Base-by-base conservation (phyloP, 2,797 vertebrate genomes). In the Fundulus diaphanus region DNA sequence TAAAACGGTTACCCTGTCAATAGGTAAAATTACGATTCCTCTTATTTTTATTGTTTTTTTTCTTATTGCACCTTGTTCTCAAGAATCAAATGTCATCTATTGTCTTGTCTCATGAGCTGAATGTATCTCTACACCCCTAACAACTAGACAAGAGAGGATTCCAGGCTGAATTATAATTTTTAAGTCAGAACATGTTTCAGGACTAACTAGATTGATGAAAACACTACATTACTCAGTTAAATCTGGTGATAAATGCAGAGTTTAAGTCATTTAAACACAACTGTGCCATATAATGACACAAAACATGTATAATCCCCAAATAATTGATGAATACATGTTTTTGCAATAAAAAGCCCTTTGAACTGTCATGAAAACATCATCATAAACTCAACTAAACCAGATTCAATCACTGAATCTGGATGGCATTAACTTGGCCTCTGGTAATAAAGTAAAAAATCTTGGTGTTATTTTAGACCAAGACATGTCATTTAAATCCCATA, bases 111-210 rank as follows among this genome's bases (percentile, higher is more conserved):
- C 51, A n/a, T 5, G 51, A 49, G 48, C 18, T 49, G 20, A 7
- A 54, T n/a, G 18, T n/a, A 54, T n/a, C 51, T n/a, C 24, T 54
- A 9, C 7, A 54, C 8, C 24, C 22, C 24, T 54, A n/a, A 54
- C 3, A 2, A 7, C 24, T 24, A 54, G 2, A 3, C 7, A 13
- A 51, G 29, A 48, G 49, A 73, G 73, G 52, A 27, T 5, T 66
- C 33, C 22, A 72, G 42, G 1, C 67, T 81, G 12, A 51, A 7
- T 27, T 13, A 69, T 54, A n/a, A 52, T 66, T 74, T 80, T 49
- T 31, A 66, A 33, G n/a, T 78, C 1, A 35, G 73, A 22, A 68
- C 61, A 63, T 15, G 72, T 78, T 68, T 65, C 18, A 1, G 18
- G 7, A 6, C 8, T 63, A 20, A 37, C 6, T 69, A 12, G 61